Evolutionary conservation across 2,113 vertebrate genomes (phyloP), one percentile per base, ranked within the genome.

Genomic region (Agapornis roseicollis): DNA sequence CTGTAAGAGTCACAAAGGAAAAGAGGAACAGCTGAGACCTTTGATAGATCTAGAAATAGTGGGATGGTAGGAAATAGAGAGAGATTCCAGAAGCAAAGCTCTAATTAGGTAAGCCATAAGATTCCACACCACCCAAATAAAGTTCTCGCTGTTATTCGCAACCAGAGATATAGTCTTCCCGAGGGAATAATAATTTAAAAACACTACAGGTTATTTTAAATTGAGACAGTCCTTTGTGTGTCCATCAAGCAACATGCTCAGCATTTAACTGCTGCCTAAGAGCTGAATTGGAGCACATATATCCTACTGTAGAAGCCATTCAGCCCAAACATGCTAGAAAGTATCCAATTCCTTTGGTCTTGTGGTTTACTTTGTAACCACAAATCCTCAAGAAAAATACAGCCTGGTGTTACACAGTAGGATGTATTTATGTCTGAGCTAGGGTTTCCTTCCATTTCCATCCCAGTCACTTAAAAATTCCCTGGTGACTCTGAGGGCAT

Each of bases 301-400:
- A 2, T 60, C 71, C 77, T 77, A 10, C 80, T 88, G 37, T 31
- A 89, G 53, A 95, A 92, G 28, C 42, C 37, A 41, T 77, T 95
- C 80, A 84, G 42, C 53, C 17, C 71, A 91, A 96, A 89, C 39
- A 53, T 42, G 28, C 86, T 91, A 85, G 60, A 94, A 87, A 94
- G 49, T 60, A 83, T 85, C 42, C 88, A 44, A 7, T 88, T 91
- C 41, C 49, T 97, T 86, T 66, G 22, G 44, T 76, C 53, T 89
- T 94, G 94, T 92, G 89, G 83, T 96, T 97, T 93, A 44, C 58
- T 92, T 68, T 73, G 72, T 85, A 91, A 96, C 90, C 72, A 95
- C 77, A 96, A 91, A 71, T 84, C 58, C 69, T 95, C 85, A 73
- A 80, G 76, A 86, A 95, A 96, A 94, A 94, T 88, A 93, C 66